Percentiles rank a stretch among this genome's conserved stretches.
These are phyloP conservation scores for Panopea generosa DNA, from an alignment of 2,888 invertebrate genomes.

Conservation along the genomic window DNA sequence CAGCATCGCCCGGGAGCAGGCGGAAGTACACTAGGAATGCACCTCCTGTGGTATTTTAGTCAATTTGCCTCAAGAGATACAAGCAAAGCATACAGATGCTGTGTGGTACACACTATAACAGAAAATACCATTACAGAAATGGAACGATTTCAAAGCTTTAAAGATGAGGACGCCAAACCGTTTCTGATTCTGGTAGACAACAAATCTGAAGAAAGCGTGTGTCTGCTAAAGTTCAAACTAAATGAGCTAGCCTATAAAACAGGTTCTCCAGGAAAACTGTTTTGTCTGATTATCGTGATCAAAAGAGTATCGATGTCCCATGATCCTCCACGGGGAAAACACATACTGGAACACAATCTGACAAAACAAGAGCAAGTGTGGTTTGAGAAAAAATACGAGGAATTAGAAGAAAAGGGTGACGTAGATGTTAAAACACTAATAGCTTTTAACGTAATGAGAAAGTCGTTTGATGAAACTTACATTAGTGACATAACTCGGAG, in stretches of 20 bases:
- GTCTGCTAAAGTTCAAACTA: slow-evolving; percentile 10
- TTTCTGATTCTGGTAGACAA: slow-evolving; percentile 40
- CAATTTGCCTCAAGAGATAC: slow-evolving; percentile 11
- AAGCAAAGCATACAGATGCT: slow-evolving; percentile 32
- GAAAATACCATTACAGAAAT: slow-evolving; percentile 42
- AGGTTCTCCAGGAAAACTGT: slow-evolving; percentile 28
- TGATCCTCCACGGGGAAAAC: slow-evolving; percentile 11
- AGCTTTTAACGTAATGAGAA: slow-evolving; percentile 49
- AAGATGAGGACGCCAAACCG: slow-evolving; percentile 26
- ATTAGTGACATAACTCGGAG: slow-evolving; percentile 15
- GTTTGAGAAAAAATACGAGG: slow-evolving; percentile 46
- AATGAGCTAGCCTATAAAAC: slow-evolving; percentile 36
- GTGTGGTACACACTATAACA: slow-evolving; percentile 29
- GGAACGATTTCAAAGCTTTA: slow-evolving; percentile 22
- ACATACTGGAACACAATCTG: slow-evolving; percentile 29
- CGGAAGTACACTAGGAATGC: slow-evolving; percentile 35
- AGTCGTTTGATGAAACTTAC: slow-evolving; percentile 32
- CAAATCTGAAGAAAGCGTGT: slow-evolving; percentile 22
- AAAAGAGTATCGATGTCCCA: slow-evolving; percentile 35
- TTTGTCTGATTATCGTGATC: slow-evolving; percentile 33
- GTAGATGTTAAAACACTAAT: slow-evolving; percentile 40
- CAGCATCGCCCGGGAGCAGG: slow-evolving; percentile 45
- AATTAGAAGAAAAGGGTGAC: slow-evolving; percentile 24
- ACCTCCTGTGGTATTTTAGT: slow-evolving; percentile 40
- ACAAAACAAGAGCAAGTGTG: slow-evolving; percentile 27